phyloP scores from a whole-genome alignment of 2,797 vertebrate genomes.

The Avahi laniger region DNA sequence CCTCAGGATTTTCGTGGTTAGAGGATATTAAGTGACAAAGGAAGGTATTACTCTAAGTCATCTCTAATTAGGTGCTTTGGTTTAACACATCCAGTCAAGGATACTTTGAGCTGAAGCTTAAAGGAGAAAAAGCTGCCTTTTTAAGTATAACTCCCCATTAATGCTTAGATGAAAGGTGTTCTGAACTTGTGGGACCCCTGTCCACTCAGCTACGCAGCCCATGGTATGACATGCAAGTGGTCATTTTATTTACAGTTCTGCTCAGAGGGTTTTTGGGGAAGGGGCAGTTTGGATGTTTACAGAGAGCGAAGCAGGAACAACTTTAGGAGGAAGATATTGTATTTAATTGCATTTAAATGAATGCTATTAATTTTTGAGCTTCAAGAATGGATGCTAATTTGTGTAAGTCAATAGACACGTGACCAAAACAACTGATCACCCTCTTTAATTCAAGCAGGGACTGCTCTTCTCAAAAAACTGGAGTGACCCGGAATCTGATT shows the following conservation, averaged over 20 bases:
- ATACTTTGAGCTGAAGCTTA: slow-evolving; percentile 61
- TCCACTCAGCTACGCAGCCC: background rate
- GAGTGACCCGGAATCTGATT: too few species aligned
- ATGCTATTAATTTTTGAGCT: background rate
- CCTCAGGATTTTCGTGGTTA: slow-evolving; percentile 61
- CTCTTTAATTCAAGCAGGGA: background rate
- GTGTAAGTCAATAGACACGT: background rate
- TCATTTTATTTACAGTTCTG: background rate
- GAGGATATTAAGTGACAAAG: slow-evolving; percentile 64
- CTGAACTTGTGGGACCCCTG: background rate
- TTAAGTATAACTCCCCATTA: background rate
- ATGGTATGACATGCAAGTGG: background rate
- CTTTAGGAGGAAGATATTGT: background rate
- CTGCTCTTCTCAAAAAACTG: background rate
- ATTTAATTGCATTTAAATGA: background rate
- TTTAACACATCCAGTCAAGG: slow-evolving; percentile 57
- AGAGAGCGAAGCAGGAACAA: background rate
- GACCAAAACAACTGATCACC: background rate
- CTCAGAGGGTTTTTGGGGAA: background rate
- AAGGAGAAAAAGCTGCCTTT: slow-evolving; percentile 43
- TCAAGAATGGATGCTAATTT: background rate
- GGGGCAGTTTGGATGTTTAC: background rate
- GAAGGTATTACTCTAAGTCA: slow-evolving; percentile 63
- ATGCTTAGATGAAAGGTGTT: background rate
- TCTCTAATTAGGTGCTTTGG: slow-evolving; percentile 74